Conservation (phyloP, 35 echinoderm and acorn worm genomes). For the Holothuria glaberrima region DNA sequence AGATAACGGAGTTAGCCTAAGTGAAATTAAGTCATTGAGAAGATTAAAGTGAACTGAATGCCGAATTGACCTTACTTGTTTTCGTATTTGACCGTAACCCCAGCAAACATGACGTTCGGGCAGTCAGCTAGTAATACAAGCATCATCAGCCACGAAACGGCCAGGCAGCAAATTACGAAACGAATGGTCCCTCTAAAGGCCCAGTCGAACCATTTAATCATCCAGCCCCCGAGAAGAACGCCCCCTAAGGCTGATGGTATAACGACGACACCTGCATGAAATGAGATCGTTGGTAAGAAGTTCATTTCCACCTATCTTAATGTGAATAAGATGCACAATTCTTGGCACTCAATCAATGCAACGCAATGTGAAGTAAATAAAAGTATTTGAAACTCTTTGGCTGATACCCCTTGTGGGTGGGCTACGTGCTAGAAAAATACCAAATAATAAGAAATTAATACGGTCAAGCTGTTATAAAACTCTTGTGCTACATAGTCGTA, state of each 20-base stretch:
- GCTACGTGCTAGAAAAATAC: too few relatives aligned
- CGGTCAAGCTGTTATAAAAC: too few relatives aligned
- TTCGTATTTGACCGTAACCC: conserved; percentile 70
- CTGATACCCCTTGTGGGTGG: too few relatives aligned
- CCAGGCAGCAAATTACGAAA: conserved; percentile 41
- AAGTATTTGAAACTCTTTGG: too few relatives aligned
- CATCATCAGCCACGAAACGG: conserved; percentile 47
- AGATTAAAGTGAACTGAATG: background rate
- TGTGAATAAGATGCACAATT: too few relatives aligned
- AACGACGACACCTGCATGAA: conserved; percentile 55
- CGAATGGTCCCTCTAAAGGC: conserved; percentile 62
- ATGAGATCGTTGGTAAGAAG: background rate
- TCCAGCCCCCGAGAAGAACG: conserved; percentile 52
- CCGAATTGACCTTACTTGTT: conserved; percentile 69
- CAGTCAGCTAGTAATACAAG: conserved; percentile 51
- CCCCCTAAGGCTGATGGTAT: conserved; percentile 66
- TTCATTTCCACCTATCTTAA: background rate
- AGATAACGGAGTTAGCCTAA: too few relatives aligned
- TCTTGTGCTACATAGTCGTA: too few relatives aligned
- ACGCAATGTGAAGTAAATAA: too few relatives aligned
- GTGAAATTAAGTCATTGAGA: too few relatives aligned
- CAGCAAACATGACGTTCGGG: conserved; percentile 65
- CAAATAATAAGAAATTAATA: too few relatives aligned
- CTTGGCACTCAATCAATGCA: too few relatives aligned
- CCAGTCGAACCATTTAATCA: conserved; percentile 71